These are phyloP conservation scores for Alca torda DNA, from an alignment of 2,797 vertebrate species.

Conservation along the genomic window DNA sequence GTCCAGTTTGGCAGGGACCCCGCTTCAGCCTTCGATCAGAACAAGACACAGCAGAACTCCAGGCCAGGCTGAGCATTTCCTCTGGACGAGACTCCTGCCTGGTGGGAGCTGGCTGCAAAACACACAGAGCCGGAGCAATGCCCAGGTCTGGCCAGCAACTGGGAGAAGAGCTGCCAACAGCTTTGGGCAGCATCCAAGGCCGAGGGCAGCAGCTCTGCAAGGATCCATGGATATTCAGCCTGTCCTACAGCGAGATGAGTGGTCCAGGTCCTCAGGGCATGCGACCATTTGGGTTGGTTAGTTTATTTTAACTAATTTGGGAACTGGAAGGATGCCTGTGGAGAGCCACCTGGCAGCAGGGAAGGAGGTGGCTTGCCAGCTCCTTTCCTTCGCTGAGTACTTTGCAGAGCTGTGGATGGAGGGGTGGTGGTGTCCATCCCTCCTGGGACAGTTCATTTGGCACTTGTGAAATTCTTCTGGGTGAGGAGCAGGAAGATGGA, in stretches of 20 bases:
- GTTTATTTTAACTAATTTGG: background rate
- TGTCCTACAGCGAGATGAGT: background rate
- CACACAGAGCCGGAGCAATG: background rate
- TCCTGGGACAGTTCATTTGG: background rate
- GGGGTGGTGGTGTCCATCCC: background rate
- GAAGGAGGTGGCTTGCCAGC: background rate
- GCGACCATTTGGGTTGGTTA: rapidly evolving
- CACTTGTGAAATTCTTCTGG: background rate
- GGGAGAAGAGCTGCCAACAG: background rate
- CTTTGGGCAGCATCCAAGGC: background rate
- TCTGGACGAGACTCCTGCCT: rapidly evolving
- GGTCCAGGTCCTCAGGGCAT: rapidly evolving
- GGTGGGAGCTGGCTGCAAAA: background rate
- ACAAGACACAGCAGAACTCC: rapidly evolving
- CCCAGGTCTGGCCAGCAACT: background rate
- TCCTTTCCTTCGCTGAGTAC: background rate
- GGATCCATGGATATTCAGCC: background rate
- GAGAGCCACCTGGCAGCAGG: background rate
- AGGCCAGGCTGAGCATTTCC: background rate
- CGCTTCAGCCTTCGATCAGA: background rate
- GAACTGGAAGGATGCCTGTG: background rate
- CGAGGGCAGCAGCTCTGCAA: background rate
- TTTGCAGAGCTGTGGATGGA: background rate
- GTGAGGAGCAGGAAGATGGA: background rate
- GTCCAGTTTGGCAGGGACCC: background rate